Evolutionary conservation across 2,113 vertebrate genomes (phyloP), one percentile per base, ranked within the genome.

Genomic region (Agelaius phoeniceus): DNA sequence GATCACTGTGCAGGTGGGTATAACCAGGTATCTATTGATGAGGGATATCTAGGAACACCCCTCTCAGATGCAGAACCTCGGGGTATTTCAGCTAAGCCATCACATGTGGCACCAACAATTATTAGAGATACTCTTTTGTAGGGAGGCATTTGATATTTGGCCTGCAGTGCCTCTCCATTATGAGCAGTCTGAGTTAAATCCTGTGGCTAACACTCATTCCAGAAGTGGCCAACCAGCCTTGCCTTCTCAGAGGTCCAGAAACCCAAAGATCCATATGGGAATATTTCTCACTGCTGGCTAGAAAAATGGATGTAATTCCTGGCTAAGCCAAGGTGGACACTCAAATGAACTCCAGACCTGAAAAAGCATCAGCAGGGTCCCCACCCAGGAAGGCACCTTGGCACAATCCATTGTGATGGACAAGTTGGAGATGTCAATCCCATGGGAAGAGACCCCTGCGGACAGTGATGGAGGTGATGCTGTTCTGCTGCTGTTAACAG

Each of bases 221-320:
- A 94, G 72, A 65, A 89, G 84, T 33, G 49, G 35, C 63, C 0
- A 0, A 49, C 13, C 51, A 84, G 51, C 77, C 73, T 74, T 77
- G 37, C 35, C 73, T 87, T 77, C 20, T 15, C 39, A 93, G 48
- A 75, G 66, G 22, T 55, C 66, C 79, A 82, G 78, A 82, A 92
- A 90, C 23, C 58, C 35, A 51, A 75, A 41, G 69, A 66, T 68
- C 78, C 79, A 31, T 15, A 7, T 19, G 26, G 74, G 88, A 92
- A 35, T 90, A 79, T 68, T 79, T 94, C 85, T 92, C 39, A 72
- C 62, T 83, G 35, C 79, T 76, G 52, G 43, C 57, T 88, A 92
- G 66, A 82, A 85, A 90, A 85, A 55, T 30, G 11, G 18, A 15
- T 9, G 16, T 17, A 30, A 82, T n/a, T 82, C 39, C 44, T 63